A percentile compares a stretch with the other conserved stretches of the same genome.
phyloP scores from a whole-genome alignment of 1,140 invertebrate species.

The Cherax destructor region DNA sequence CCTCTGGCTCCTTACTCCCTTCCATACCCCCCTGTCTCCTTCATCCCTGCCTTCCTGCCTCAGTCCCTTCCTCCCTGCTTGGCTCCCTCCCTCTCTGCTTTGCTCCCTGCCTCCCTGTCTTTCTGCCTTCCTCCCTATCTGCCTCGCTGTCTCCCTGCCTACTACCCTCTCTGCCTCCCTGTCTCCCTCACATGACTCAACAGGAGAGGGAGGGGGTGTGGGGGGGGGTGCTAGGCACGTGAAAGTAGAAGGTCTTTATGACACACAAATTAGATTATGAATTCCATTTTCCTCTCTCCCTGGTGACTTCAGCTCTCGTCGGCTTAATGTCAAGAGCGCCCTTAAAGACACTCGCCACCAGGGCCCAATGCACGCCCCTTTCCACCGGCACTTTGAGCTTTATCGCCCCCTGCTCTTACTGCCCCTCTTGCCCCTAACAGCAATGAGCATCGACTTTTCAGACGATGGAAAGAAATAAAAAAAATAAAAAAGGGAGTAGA shows the following conservation, averaged over 20 bases:
- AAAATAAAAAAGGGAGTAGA: neutral
- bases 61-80: too few relatives aligned
- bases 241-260: conserved; percentile 55
- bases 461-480: neutral
- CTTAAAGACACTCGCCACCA: conserved; percentile 20
- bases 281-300: conserved; percentile 59
- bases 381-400: neutral
- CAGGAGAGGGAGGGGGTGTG: neutral
- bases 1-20: neutral
- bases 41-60: too few relatives aligned
- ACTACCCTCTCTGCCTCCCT: neutral
- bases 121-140: neutral
- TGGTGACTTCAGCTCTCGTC: conserved; percentile 33
- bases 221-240: neutral
- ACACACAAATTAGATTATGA: conserved; percentile 61
- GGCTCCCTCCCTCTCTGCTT: too few relatives aligned
- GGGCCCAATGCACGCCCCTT: neutral
- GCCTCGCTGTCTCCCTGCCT: neutral
- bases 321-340: conserved; percentile 36
- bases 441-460: conserved; percentile 29
- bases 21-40: too few relatives aligned
- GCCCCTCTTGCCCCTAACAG: neutral
- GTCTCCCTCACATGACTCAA: conserved; percentile 24
- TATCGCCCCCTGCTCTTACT: neutral
- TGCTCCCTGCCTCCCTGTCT: neutral